These are phyloP conservation scores for Amphipyra berbera DNA, from an alignment of 2,888 invertebrate genomes.

Conservation along the genomic window DNA sequence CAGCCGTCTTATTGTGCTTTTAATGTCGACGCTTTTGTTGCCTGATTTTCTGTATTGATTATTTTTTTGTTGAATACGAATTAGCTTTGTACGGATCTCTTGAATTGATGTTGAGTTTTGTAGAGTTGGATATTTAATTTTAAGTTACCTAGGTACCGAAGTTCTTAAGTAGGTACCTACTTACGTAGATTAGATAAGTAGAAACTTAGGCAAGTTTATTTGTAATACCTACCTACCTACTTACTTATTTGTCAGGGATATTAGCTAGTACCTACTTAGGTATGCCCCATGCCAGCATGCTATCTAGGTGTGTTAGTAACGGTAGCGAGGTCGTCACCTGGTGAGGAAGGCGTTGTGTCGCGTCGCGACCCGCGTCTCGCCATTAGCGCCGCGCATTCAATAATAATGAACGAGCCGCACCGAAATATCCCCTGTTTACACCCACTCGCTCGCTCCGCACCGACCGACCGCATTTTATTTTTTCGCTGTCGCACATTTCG, in stretches of 20 bases:
- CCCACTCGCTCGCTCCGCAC: slow-evolving; percentile 87
- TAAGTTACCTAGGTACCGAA: not conserved
- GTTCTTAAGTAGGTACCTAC: not conserved
- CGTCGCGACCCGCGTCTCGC: slow-evolving; percentile 67
- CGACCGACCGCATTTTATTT: slow-evolving; percentile 90
- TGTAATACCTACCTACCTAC: too few species aligned
- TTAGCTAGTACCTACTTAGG: not conserved
- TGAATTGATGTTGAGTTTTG: slow-evolving; percentile 45
- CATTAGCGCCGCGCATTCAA: slow-evolving; percentile 89
- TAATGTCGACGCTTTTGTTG: slow-evolving; percentile 57
- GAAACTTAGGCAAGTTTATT: too few species aligned
- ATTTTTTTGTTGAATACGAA: slow-evolving; percentile 57
- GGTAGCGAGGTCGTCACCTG: slow-evolving; percentile 49
- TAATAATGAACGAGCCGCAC: slow-evolving; percentile 89
- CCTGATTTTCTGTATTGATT: slow-evolving; percentile 51
- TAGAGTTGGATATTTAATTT: slow-evolving; percentile 3
- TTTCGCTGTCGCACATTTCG: slow-evolving; percentile 90
- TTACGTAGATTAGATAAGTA: not conserved
- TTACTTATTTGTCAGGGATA: too few species aligned
- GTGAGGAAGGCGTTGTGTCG: slow-evolving; percentile 35
- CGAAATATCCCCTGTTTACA: slow-evolving; percentile 90
- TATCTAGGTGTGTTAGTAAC: slow-evolving; percentile 14
- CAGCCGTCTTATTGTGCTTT: slow-evolving; percentile 60
- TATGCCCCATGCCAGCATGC: not conserved
- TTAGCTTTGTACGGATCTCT: slow-evolving; percentile 49